Evolutionary conservation across 2,113 vertebrate species (phyloP), one percentile per base, ranked within the genome.

Genomic region (Anhinga rufa): DNA sequence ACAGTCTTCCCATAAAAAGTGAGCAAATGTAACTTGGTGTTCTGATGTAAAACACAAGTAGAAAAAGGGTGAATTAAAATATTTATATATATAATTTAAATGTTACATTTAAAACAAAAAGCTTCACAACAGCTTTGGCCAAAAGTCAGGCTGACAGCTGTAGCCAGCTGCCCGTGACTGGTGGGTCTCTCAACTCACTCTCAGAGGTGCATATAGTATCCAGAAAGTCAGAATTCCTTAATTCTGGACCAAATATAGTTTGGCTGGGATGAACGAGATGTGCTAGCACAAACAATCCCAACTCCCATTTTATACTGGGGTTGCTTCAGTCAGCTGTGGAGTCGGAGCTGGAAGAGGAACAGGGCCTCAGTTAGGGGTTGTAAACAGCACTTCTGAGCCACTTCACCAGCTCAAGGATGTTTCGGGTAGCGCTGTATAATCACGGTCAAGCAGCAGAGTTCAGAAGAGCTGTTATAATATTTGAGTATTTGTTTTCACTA

Each of bases 361-460:
- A 18, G 31, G 25, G 51, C 54, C 71, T 51, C 77, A n/a, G 44
- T 6, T 8, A 29, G 64, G 29, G 58, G 77, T 69, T 89, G 81
- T 91, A 84, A 93, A 89, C 72, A 91, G 64, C 91, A 58, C 86
- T 93, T 91, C 54, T 58, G 80, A 84, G 62, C 84, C 93, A 72
- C 90, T 87, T 91, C 31, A 38, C 31, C 18, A 24, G 32, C 82
- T 89, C 49, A 26, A 57, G 77, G 51, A 68, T 34, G 42, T 76
- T 84, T 68, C 0, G 0, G 74, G 75, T 31, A 57, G 34, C 65
- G 78, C 70, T 72, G 54, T 22, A 58, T 24, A n/a, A 85, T 52
- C 81, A 38, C 5, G 20, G 82, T 49, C 78, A 90, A 64, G 62
- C 70, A 82, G 84, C 52, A 34, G 42, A 79, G 70, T 8, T 72